phyloP scores from a whole-genome alignment of 2,113 vertebrate species.

The Zosterops borbonicus region DNA sequence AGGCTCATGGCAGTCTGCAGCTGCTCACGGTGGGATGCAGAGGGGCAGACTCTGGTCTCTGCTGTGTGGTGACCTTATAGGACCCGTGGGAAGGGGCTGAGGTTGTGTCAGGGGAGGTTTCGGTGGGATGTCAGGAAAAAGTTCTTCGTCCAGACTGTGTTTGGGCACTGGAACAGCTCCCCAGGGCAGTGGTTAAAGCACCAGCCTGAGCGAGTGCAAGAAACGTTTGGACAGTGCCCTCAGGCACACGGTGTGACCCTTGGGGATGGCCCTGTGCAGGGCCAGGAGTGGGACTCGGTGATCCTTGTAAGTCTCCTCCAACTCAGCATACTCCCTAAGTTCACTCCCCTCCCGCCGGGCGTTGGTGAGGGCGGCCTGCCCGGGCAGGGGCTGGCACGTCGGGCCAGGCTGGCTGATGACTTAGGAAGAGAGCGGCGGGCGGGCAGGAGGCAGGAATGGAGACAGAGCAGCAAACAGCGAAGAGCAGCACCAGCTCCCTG shows the following conservation, averaged over 20 bases:
- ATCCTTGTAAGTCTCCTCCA: not conserved
- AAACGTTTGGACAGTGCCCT: accelerated
- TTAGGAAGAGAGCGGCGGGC: accelerated
- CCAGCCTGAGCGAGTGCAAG: not conserved
- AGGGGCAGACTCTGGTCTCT: not conserved
- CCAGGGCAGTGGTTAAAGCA: not conserved
- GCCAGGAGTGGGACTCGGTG: accelerated
- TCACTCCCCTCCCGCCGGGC: not conserved
- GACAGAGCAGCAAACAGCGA: accelerated
- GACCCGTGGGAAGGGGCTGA: not conserved
- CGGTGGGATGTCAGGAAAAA: not conserved
- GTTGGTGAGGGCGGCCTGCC: not conserved
- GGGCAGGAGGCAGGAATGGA: not conserved
- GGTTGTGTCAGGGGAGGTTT: not conserved
- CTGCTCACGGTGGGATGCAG: not conserved
- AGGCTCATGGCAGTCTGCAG: not conserved
- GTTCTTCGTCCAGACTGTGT: accelerated
- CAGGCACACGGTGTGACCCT: not conserved
- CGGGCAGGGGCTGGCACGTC: accelerated
- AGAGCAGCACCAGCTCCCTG: not conserved
- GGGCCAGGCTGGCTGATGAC: not conserved
- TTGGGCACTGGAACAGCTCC: not conserved
- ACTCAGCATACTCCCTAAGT: not conserved
- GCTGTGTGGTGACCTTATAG: not conserved
- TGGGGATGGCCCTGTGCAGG: not conserved